These are phyloP conservation scores for Eriosoma lanigerum DNA, from an alignment of 1,140 invertebrate genomes.

Conservation along the genomic window DNA sequence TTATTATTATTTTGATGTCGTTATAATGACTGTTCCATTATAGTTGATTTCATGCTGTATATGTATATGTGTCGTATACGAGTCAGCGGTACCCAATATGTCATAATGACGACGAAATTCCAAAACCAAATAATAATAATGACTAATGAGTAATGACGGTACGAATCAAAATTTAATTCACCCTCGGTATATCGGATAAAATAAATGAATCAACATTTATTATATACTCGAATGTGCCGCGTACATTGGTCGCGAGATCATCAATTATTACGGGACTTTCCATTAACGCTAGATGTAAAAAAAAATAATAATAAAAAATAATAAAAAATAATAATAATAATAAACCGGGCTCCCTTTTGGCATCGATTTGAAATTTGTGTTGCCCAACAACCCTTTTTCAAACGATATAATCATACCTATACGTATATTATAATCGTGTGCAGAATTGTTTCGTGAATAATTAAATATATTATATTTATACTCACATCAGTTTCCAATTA, in stretches of 20 bases:
- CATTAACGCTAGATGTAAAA: constrained; percentile 37
- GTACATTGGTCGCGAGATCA: constrained; percentile 7
- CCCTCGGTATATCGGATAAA: neutral
- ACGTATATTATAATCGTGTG: neutral
- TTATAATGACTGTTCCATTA: no score
- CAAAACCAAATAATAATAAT: neutral
- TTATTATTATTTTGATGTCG: no score
- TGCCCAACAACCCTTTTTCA: constrained; percentile 18
- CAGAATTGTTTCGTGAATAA: constrained; percentile 39
- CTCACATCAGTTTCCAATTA: constrained; percentile 25
- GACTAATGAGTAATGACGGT: neutral
- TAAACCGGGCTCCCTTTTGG: neutral
- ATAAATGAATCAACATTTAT: constrained; percentile 45
- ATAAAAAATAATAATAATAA: neutral
- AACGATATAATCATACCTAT: neutral
- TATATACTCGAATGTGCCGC: constrained; percentile 15
- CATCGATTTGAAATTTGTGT: constrained; percentile 41
- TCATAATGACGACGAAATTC: neutral
- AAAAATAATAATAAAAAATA: constrained; percentile 8
- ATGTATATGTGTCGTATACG: neutral
- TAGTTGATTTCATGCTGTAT: no score
- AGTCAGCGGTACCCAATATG: neutral
- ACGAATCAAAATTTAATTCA: neutral
- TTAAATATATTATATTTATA: constrained; percentile 27
- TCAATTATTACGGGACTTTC: constrained; percentile 48